phyloP scores from a whole-genome alignment of 2,113 vertebrate species.

The Gulo gulo region DNA sequence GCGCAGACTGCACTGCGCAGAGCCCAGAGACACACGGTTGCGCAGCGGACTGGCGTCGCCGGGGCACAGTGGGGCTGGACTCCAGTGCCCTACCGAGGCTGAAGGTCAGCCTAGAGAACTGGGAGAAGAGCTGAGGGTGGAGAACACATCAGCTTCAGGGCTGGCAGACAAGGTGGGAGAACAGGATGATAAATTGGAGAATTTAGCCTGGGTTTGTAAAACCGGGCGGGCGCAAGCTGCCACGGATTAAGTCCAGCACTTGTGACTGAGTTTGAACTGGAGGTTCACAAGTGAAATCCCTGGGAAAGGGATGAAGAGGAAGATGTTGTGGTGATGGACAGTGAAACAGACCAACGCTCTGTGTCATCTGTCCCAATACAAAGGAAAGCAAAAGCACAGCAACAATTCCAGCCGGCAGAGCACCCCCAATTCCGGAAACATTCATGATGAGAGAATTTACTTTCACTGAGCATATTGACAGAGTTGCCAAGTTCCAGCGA shows the following conservation, averaged over 20 bases:
- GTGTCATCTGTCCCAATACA: not conserved
- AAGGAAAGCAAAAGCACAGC: not conserved
- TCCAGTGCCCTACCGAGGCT: not conserved
- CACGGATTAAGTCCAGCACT: not conserved
- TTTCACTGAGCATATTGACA: not conserved
- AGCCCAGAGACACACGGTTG: not conserved
- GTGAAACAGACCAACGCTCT: not conserved
- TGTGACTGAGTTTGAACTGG: not conserved
- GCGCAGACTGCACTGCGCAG: not conserved
- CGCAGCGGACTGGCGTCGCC: accelerated
- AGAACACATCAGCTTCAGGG: not conserved
- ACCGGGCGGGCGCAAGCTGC: not conserved
- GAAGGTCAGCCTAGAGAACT: not conserved
- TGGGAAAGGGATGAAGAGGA: not conserved
- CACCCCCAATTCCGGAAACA: not conserved
- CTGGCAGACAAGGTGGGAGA: not conserved
- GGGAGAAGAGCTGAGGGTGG: not conserved
- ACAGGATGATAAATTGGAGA: not conserved
- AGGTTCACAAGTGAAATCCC: not conserved
- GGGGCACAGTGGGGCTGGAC: not conserved
- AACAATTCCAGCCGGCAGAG: not conserved
- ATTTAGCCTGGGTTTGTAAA: not conserved
- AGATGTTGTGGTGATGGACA: not conserved
- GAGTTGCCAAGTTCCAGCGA: not conserved
- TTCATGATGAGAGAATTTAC: not conserved